Evolutionary conservation across 2,888 invertebrate species (phyloP), one percentile per base, ranked within the genome.

Genomic region (Cybosia mesomella): DNA sequence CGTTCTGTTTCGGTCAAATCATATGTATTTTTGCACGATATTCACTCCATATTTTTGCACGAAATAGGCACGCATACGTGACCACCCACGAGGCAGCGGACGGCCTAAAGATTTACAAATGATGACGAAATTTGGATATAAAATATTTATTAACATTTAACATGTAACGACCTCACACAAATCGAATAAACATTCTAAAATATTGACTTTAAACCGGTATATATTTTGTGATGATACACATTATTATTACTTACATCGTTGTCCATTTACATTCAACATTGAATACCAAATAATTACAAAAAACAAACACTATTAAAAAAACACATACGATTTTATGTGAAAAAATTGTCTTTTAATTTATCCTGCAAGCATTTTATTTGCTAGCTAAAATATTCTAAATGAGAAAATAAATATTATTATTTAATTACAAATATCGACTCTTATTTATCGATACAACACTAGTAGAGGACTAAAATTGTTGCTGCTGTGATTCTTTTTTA

Each of bases 161-260:
- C 1, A 34, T 7, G 8, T 34, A 7, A 34, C 10, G 49, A 49
- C n/a, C 49, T 18, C 49, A n/a, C n/a, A 49, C 18, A n/a, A 49
- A 49, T 49, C n/a, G n/a, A 13, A 13, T n/a, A 7, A 18, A 10
- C 2, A 9, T 28, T n/a, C 28, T 55, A 34, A 39, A 39, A 39
- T 64, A 57, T 15, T 57, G 62, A 61, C 58, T 55, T 15, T 15
- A 64, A 72, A 67, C 64, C 66, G 54, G 67, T 58, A 18, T 15
- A n/a, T n/a, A n/a, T 0, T 55, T 70, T 80, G 80, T 80, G 80
- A 77, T 79, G 79, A 68, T 74, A 80, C 76, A 69, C 70, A 64
- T 75, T 77, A 62, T 75, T 77, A 62, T 22, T 36, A 76, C 66
- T 70, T 73, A 76, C 70, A 76, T 76, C 73, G 79, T 76, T 76